Percentiles rank a stretch among this genome's conserved stretches.
Conservation (phyloP, 2,888 invertebrate genomes). For the Physocephala rufipes region DNA sequence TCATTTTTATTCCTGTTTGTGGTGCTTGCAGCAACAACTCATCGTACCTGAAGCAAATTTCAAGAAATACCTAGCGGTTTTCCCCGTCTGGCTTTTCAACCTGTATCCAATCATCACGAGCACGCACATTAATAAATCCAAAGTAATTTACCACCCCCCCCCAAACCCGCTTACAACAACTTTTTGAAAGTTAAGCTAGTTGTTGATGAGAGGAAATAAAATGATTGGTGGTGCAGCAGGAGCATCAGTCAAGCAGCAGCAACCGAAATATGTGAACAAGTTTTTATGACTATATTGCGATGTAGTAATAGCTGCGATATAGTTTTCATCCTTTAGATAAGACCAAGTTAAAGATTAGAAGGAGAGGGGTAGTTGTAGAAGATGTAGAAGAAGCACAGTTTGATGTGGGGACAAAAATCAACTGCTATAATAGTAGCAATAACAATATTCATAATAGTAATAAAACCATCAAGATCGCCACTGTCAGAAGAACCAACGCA, state of each 20-base stretch:
- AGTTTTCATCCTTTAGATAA: constrained; percentile 50
- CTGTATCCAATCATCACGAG: no score
- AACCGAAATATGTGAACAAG: constrained; percentile 51
- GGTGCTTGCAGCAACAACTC: constrained; percentile 1
- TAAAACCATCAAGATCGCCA: background rate
- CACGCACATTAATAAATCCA: no score
- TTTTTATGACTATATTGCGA: constrained; percentile 64
- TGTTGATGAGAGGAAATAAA: background rate
- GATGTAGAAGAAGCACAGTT: background rate
- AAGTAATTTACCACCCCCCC: background rate
- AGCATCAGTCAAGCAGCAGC: no score
- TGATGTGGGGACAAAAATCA: background rate
- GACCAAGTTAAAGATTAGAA: background rate
- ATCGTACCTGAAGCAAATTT: constrained; percentile 9
- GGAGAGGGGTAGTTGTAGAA: background rate
- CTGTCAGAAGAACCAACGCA: no score
- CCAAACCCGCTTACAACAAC: no score
- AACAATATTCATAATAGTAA: background rate
- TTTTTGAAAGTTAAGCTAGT: background rate
- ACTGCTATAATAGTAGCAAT: background rate
- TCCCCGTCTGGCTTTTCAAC: background rate
- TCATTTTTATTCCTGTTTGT: no score
- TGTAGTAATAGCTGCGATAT: constrained; percentile 64
- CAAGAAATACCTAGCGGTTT: constrained; percentile 8
- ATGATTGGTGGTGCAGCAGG: no score